phyloP scores from a whole-genome alignment of 2,888 invertebrate species.

The Phytoseiulus persimilis region DNA sequence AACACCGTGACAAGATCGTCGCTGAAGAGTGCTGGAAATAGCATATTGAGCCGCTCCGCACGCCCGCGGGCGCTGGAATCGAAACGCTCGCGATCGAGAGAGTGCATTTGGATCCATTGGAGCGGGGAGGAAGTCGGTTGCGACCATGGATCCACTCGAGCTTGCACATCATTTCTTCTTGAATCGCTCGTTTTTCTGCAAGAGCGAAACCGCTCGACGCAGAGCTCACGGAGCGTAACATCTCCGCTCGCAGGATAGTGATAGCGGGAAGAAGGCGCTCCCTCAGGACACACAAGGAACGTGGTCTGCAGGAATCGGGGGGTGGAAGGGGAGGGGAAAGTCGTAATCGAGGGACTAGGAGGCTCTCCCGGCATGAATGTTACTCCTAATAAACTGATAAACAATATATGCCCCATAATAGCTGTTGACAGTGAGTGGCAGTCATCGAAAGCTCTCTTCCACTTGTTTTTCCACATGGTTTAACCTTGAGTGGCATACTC shows the following conservation, averaged over 20 bases:
- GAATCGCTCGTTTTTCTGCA: not conserved
- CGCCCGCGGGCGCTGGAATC: not conserved
- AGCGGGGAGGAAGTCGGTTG: not conserved
- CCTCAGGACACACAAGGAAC: not conserved
- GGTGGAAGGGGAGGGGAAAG: not conserved
- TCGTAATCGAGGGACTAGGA: not conserved
- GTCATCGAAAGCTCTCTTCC: not conserved
- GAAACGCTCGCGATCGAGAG: too few relatives aligned
- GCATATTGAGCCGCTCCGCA: not conserved
- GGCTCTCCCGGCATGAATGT: not conserved
- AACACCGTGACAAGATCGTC: too few relatives aligned
- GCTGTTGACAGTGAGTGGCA: not conserved
- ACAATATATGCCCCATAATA: not conserved
- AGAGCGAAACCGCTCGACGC: not conserved
- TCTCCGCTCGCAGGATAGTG: not conserved
- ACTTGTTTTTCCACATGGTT: slow-evolving; percentile 5
- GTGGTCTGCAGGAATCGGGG: not conserved
- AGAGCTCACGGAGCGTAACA: not conserved
- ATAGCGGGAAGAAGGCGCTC: not conserved
- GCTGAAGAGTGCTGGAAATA: too few relatives aligned
- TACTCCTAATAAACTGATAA: not conserved
- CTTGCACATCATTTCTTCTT: not conserved
- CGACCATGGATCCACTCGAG: not conserved
- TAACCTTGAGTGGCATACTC: not conserved
- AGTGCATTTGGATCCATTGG: too few relatives aligned